Percentiles rank a stretch among this genome's conserved stretches.
phyloP scores from a whole-genome alignment of 2,888 invertebrate species.

The Hartigia nigra region DNA sequence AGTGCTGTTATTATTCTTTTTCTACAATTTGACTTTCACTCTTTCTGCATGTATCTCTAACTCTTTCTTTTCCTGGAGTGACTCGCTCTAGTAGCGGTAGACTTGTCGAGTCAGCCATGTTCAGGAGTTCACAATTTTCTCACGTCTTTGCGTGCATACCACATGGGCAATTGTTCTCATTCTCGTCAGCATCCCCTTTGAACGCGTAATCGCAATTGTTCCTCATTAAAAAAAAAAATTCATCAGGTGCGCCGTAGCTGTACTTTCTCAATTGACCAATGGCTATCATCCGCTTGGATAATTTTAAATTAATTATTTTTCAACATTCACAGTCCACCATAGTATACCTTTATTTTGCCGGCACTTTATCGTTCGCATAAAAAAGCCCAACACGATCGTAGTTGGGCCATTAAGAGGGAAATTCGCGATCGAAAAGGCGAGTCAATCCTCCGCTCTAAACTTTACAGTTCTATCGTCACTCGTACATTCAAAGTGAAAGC shows the following conservation, averaged over 20 bases:
- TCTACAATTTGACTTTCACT: not conserved
- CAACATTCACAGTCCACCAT: not conserved
- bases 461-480: not conserved
- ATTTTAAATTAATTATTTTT: not conserved
- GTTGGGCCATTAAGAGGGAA: not conserved
- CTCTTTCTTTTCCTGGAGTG: not conserved
- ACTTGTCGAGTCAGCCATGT: slow-evolving; percentile 26
- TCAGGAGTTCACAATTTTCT: slow-evolving; percentile 34
- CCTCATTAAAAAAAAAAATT: not conserved
- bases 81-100: slow-evolving; percentile 23
- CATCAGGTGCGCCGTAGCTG: not conserved
- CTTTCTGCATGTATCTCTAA: not conserved
- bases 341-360: not conserved
- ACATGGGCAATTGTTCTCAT: slow-evolving; percentile 37
- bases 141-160: slow-evolving; percentile 33
- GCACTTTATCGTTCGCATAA: not conserved
- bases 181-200: slow-evolving; percentile 29
- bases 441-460: not conserved
- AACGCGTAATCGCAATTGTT: slow-evolving; percentile 4
- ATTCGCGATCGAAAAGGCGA: not conserved
- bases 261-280: not conserved
- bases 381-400: not conserved
- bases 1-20: not conserved
- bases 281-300: not conserved
- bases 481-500: not conserved